phyloP scores from a whole-genome alignment of 2,888 invertebrate species.

The Plagodis dolabraria region DNA sequence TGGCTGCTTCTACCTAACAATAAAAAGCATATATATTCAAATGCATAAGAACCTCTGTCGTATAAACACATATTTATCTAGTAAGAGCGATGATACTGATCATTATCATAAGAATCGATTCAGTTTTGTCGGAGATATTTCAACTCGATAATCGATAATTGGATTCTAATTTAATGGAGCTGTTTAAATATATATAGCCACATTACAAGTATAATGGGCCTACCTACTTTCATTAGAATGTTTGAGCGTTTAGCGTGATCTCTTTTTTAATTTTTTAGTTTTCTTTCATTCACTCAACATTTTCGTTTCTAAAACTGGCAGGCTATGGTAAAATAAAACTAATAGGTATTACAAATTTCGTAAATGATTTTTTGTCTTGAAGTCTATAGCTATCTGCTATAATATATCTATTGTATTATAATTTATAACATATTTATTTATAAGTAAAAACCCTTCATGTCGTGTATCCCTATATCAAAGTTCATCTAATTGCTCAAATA shows the following conservation, averaged over 20 bases:
- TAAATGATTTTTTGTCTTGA: too few relatives aligned
- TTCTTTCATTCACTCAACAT: neutral
- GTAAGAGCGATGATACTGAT: constrained; percentile 6
- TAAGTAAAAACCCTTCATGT: too few relatives aligned
- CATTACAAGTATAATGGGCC: constrained; percentile 8
- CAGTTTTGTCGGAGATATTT: constrained; percentile 40
- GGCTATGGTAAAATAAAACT: too few relatives aligned
- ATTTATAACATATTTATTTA: too few relatives aligned
- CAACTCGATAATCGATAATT: constrained; percentile 46
- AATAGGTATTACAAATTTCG: too few relatives aligned
- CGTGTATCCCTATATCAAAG: too few relatives aligned
- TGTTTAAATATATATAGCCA: constrained; percentile 32
- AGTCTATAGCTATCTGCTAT: too few relatives aligned
- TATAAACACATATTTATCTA: neutral
- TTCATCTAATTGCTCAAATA: too few relatives aligned
- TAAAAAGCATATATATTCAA: too few relatives aligned
- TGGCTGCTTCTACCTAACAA: too few relatives aligned
- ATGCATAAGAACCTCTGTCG: too few relatives aligned
- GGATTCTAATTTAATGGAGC: constrained; percentile 39
- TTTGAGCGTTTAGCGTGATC: constrained; percentile 4
- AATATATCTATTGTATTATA: too few relatives aligned
- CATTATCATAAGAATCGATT: constrained; percentile 37
- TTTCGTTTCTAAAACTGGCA: neutral
- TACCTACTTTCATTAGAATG: constrained; percentile 15
- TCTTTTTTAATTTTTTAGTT: neutral